These are phyloP conservation scores for Leptestheria dahalacensis DNA, from an alignment of 1,140 invertebrate genomes.

Conservation along the genomic window DNA sequence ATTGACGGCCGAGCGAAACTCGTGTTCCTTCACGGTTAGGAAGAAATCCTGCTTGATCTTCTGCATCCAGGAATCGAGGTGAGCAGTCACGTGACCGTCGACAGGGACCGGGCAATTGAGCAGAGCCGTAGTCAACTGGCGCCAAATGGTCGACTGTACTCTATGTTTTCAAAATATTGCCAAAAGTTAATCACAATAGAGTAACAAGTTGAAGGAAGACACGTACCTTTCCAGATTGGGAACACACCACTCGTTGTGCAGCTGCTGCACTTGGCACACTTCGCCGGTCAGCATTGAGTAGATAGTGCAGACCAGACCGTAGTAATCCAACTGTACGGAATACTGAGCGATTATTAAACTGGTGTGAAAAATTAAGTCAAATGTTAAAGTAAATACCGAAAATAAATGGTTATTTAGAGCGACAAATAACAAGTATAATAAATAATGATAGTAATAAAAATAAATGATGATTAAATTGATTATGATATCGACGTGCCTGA, in stretches of 20 bases:
- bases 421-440: too few species aligned
- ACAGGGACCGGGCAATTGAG: too few species aligned
- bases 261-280: neutral
- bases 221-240: constrained; percentile 1
- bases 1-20: too few species aligned
- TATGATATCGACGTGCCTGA: constrained; percentile 37
- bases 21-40: too few species aligned
- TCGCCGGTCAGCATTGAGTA: constrained; percentile 4
- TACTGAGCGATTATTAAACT: too few species aligned
- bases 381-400: neutral
- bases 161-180: neutral
- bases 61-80: too few species aligned
- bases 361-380: neutral
- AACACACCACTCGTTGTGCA: neutral
- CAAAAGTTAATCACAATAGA: neutral
- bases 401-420: too few species aligned
- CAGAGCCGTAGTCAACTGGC: neutral
- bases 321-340: neutral
- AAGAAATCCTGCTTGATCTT: too few species aligned
- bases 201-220: neutral
- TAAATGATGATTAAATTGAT: too few species aligned
- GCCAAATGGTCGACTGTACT: neutral
- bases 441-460: too few species aligned
- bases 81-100: too few species aligned
- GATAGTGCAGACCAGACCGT: neutral